A percentile compares a stretch with the other conserved stretches of the same genome.
phyloP scores from a whole-genome alignment of 1,140 invertebrate genomes.

The Archegozetes longisetosus region DNA sequence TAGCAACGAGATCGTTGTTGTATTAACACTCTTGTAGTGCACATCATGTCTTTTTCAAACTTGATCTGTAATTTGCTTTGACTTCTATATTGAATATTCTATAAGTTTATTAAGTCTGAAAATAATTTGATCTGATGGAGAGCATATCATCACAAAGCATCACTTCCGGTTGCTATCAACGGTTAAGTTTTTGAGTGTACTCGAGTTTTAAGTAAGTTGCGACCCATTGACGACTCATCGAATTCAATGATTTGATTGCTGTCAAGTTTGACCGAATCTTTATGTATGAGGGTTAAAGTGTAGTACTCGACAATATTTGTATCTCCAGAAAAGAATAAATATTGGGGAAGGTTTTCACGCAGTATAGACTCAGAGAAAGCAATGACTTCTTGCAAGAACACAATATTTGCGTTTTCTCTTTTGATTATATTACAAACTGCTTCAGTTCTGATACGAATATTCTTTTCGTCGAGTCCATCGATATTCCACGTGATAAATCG shows the following conservation, averaged over 20 bases:
- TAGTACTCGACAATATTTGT: conserved; percentile 31
- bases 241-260: conserved; percentile 32
- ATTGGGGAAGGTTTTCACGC: conserved; percentile 7
- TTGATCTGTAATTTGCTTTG: no score
- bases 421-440: conserved; percentile 36
- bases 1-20: no score
- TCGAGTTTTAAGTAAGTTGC: conserved; percentile 36
- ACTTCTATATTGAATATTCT: no score
- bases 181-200: no score
- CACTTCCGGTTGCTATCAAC: no score
- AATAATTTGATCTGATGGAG: no score
- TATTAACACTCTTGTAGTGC: no score
- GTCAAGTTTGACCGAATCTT: conserved; percentile 29
- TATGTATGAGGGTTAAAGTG: conserved; percentile 33
- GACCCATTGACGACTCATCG: conserved; percentile 33
- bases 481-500: conserved; percentile 42
- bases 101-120: no score
- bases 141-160: no score
- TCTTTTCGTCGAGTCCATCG: conserved; percentile 41
- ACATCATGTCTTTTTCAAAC: no score
- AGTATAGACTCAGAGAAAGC: conserved; percentile 25
- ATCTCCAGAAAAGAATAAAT: conserved; percentile 11
- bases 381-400: conserved; percentile 46
- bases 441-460: conserved; percentile 35
- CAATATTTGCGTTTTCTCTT: conserved; percentile 38